A percentile compares a stretch with the other conserved stretches of the same genome.
Conservation (phyloP, 2,797 vertebrate species). For the Anabacerthia variegaticeps region DNA sequence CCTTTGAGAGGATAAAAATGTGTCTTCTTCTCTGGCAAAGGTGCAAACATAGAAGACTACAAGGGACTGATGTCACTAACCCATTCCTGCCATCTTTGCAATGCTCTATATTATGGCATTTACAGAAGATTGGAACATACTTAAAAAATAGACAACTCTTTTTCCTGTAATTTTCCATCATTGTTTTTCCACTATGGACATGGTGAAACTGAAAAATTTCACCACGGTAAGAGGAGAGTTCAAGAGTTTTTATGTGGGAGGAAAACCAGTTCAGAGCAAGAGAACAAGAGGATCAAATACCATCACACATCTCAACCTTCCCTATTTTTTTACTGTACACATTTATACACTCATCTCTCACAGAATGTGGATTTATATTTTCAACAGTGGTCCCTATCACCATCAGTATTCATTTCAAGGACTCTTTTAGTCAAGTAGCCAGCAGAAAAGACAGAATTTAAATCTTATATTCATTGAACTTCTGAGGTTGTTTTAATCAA, state of each 20-base stretch:
- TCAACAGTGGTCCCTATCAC: neutral
- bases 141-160: neutral
- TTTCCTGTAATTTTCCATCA: neutral
- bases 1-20: neutral
- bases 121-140: neutral
- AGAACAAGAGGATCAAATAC: neutral
- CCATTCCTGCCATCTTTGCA: neutral
- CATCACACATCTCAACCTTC: neutral
- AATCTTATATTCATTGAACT: neutral
- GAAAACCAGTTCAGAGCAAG: neutral
- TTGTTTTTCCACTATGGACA: neutral
- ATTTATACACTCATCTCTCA: neutral
- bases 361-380: neutral
- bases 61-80: neutral
- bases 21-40: neutral
- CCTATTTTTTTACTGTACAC: neutral
- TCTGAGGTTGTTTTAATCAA: neutral
- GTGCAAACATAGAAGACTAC: neutral
- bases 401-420: neutral
- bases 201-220: neutral
- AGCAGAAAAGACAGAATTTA: neutral
- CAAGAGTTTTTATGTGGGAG: neutral
- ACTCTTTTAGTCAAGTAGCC: neutral
- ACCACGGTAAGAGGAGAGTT: neutral
- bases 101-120: neutral